A percentile compares a stretch with the other conserved stretches of the same genome.
Conservation (phyloP, 2,888 invertebrate genomes). For the Itoplectis maculator region DNA sequence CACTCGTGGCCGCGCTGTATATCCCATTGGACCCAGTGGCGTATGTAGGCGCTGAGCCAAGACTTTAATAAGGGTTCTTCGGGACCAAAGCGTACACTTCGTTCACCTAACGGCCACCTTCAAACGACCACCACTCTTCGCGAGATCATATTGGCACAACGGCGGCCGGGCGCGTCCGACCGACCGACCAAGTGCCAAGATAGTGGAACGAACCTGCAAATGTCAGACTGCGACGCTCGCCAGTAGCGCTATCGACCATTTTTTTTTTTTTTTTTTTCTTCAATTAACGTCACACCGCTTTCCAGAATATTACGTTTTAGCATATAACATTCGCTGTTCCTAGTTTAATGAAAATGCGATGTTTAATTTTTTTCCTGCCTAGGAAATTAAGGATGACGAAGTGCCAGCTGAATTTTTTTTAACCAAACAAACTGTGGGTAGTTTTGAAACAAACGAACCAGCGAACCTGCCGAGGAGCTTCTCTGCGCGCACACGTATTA, state of each 20-base stretch:
- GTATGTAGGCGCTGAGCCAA: slow-evolving; percentile 71
- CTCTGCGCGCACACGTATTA: slow-evolving; percentile 15
- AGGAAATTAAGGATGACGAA: too few species aligned
- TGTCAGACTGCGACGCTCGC: background rate
- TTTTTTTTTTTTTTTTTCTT: slow-evolving; percentile 15
- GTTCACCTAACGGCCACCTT: slow-evolving; percentile 61
- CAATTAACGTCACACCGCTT: slow-evolving; percentile 14
- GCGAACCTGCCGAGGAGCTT: slow-evolving; percentile 22
- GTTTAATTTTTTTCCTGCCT: too few species aligned
- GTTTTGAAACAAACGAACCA: slow-evolving; percentile 8
- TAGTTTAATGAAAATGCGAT: too few species aligned
- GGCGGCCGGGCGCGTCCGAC: slow-evolving; percentile 64
- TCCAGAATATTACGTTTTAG: slow-evolving; percentile 56
- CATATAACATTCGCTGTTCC: too few species aligned
- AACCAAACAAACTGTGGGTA: background rate
- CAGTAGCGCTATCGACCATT: slow-evolving; percentile 8
- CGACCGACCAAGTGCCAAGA: slow-evolving; percentile 74
- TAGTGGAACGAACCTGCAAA: slow-evolving; percentile 66
- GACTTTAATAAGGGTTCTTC: slow-evolving; percentile 77
- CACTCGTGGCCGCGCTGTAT: slow-evolving; percentile 41
- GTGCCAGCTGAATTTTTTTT: too few species aligned
- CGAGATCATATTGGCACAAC: slow-evolving; percentile 58
- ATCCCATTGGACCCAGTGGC: slow-evolving; percentile 47
- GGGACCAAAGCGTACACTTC: slow-evolving; percentile 29
- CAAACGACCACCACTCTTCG: slow-evolving; percentile 51